Evolutionary conservation across 2,113 vertebrate species (phyloP), one percentile per base, ranked within the genome.

Genomic region (Ageneiosus marmoratus): DNA sequence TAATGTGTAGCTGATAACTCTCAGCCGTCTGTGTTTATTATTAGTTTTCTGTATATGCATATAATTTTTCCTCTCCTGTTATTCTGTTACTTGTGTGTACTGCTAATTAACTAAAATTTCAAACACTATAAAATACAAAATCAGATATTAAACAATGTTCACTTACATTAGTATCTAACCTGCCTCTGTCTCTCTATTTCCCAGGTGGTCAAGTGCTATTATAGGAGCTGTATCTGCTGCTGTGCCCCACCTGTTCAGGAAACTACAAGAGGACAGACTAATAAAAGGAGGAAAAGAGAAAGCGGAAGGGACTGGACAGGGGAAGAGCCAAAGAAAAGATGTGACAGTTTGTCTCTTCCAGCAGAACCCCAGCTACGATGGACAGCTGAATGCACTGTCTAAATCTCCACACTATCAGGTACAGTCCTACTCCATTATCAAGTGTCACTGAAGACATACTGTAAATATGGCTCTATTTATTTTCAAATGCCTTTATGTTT

Each of bases 401-500:
- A 91, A 94, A 89, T 79, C 89, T 78, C 81, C 80, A 58, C 80
- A 86, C 82, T 84, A 86, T 85, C 83, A 92, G 93, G 93, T 94
- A 91, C 41, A 34, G 34, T 72, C 62, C 65, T 27, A 55, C 18
- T 50, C 20, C 29, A 58, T 15, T 22, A 22, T 53, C 24, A 29
- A 72, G 53, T 58, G 67, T 81, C 37, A 50, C 6, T 29, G 7
- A 81, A 20, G 34, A 46, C n/a, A n/a, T n/a, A n/a, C n/a, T 22
- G 55, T 69, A 12, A 34, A 8, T 53, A 37, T 60, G 13, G n/a
- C 11, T 7, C 5, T 24, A 24, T 29, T 50, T 18, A 7, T 7
- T 34, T 65, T 34, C 16, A 18, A 29, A 27, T n/a, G 60, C 29
- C 12, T 65, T 65, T 32, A 63, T 0, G 24, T 69, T 69, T 41